Evolutionary conservation across 2,113 vertebrate genomes (phyloP), one percentile per base, ranked within the genome.

Genomic region (Myotis lucifugus): DNA sequence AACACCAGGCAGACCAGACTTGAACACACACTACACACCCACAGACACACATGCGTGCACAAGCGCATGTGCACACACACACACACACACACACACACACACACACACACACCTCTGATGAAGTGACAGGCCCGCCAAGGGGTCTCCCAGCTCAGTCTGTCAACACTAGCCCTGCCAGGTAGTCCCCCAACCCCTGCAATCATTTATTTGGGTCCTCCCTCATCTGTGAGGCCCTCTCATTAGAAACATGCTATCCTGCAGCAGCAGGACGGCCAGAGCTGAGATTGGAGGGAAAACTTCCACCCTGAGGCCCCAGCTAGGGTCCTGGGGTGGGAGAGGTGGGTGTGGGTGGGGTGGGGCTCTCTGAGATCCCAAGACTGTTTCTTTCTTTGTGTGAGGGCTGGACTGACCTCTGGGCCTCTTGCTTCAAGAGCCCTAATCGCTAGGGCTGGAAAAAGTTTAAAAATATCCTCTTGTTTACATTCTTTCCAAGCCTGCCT

Each of bases 391-490:
- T 46, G 61, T 70, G 81, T 70, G 81, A 95, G 77, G 54, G 91
- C 92, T 7, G 2, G 72, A 67, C 72, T 85, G 94, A 97, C 91
- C 95, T 86, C 93, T 90, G 78, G 86, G 91, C 85, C 94, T 95
- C 92, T 94, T 54, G 73, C 73, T 97, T 96, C 82, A 96, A 96
- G 93, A 93, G 86, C 90, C 90, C 70, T 97, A 96, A 95, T 97
- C 83, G 0, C 83, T 91, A 21, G 91, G 66, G 86, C 96, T 97
- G 97, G 98, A 98, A 98, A 98, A 98, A n/a, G 84, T 97, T 98
- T 98, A 98, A 98, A 98, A 98, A 98, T 98, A 98, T 85, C 91
- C 67, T 96, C n/a, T 32, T 98, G 97, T 97, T 98, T 98, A 96
- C 97, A 98, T 98, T 98, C 97, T 90, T 98, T 96, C 92, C 93